Evolutionary conservation across 2,113 vertebrate genomes (phyloP).

Genomic region (Aix galericulata): DNA sequence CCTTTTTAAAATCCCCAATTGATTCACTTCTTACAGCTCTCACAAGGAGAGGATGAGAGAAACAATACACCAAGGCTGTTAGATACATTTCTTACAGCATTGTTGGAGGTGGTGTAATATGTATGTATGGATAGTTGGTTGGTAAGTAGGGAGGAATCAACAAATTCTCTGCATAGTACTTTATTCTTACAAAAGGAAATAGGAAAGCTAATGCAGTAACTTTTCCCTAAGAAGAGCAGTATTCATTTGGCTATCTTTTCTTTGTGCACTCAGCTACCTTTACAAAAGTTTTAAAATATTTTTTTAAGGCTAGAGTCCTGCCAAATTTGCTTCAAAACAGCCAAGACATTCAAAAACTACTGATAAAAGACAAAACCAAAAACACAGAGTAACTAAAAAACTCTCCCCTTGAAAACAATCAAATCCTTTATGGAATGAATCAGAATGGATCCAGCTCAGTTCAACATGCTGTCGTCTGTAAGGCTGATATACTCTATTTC

Average conservation of each 20-base stretch:
- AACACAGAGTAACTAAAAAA: not conserved
- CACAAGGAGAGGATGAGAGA: not conserved
- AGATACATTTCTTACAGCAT: not conserved
- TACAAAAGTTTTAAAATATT: not conserved
- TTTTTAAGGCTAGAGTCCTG: not conserved
- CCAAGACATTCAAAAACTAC: not conserved
- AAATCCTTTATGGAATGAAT: not conserved
- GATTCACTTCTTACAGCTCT: not conserved
- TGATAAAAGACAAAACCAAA: not conserved
- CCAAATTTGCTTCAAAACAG: not conserved
- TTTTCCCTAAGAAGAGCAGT: not conserved
- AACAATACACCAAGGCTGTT: accelerated
- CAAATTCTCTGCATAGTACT: not conserved
- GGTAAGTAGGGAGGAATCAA: not conserved
- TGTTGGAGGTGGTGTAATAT: not conserved
- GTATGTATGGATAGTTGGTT: not conserved
- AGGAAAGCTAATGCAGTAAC: not conserved
- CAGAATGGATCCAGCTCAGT: not conserved
- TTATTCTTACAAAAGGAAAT: not conserved
- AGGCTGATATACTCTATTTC: not conserved
- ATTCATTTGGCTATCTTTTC: not conserved
- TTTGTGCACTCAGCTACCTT: not conserved
- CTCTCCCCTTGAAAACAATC: not conserved
- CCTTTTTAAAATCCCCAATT: not conserved
- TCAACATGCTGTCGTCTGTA: not conserved